Percentiles rank a stretch among this genome's conserved stretches.
Evolutionary conservation across 2,797 vertebrate species (phyloP).

Genomic region (Pachyuromys duprasi): DNA sequence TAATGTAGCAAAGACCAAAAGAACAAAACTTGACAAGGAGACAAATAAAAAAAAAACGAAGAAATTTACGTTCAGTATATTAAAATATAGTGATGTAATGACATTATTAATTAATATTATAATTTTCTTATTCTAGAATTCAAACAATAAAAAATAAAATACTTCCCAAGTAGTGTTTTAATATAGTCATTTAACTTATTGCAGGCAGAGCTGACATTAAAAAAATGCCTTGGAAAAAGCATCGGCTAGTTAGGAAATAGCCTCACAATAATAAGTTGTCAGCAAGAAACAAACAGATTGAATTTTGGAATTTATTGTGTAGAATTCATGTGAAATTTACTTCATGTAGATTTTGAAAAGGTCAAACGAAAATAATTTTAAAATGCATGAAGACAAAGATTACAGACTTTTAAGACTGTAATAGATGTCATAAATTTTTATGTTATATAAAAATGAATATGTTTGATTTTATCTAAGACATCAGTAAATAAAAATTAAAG

Average conservation of each 20-base stretch:
- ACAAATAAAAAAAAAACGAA: not conserved
- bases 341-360: not conserved
- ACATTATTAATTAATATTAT: not conserved
- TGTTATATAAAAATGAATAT: not conserved
- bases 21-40: not conserved
- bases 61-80: not conserved
- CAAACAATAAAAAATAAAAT: not conserved
- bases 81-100: not conserved
- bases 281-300: not conserved
- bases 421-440: not conserved
- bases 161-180: not conserved
- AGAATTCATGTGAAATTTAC: not conserved
- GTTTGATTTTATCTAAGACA: not conserved
- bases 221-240: not conserved
- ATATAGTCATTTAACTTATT: not conserved
- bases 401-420: not conserved
- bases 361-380: not conserved
- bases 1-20: not conserved
- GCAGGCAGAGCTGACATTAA: not conserved
- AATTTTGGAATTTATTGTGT: not conserved
- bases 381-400: not conserved
- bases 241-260: not conserved
- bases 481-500: not conserved
- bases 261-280: not conserved
- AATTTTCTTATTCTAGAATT: not conserved